A percentile compares a stretch with the other conserved stretches of the same genome.
These are phyloP conservation scores for Hapalemur alaotrensis DNA, from an alignment of 2,797 vertebrate species.

Conservation along the genomic window DNA sequence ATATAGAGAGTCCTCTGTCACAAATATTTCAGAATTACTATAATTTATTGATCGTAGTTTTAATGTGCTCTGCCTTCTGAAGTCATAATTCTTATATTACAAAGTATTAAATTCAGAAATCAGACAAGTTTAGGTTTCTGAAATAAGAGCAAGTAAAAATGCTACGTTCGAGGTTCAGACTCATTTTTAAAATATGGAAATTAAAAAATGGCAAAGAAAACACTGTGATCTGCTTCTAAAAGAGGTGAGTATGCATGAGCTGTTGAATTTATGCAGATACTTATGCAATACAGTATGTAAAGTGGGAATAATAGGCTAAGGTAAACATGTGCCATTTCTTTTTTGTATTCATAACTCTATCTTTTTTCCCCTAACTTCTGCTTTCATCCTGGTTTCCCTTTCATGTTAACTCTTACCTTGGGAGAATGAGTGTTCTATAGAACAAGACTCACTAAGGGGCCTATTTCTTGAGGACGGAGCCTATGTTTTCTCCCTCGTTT, in stretches of 20 bases:
- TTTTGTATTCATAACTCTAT: neutral
- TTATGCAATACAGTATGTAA: neutral
- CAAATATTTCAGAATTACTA: neutral
- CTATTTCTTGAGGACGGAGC: neutral
- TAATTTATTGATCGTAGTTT: constrained; percentile 43
- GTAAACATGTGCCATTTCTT: neutral
- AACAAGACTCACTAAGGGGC: neutral
- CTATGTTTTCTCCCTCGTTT: neutral
- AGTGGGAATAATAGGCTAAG: neutral
- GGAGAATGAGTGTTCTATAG: neutral
- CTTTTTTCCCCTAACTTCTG: neutral
- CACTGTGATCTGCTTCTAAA: neutral
- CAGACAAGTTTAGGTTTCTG: constrained; percentile 29
- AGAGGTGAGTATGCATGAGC: neutral
- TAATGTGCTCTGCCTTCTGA: neutral
- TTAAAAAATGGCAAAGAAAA: constrained; percentile 15
- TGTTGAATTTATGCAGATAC: neutral
- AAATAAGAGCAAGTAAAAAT: constrained; percentile 51
- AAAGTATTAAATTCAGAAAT: constrained; percentile 19
- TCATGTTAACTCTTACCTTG: neutral
- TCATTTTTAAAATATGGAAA: constrained; percentile 43
- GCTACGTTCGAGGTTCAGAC: neutral
- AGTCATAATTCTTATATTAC: neutral
- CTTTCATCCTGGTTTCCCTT: neutral
- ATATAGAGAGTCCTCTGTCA: neutral